Base-by-base conservation (phyloP, 2,113 vertebrate genomes). In the Okapia johnstoni region DNA sequence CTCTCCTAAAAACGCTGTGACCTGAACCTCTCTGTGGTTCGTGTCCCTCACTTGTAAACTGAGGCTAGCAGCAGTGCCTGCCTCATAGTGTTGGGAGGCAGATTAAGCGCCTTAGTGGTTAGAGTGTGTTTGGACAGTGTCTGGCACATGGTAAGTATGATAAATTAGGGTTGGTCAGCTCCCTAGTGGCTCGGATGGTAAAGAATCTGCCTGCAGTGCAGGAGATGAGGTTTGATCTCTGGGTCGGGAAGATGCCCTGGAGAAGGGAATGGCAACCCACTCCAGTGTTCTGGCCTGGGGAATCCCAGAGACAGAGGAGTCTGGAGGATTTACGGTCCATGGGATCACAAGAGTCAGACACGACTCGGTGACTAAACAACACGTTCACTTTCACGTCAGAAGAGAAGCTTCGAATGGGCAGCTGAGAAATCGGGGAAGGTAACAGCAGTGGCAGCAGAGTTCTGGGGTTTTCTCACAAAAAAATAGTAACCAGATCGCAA, bases 321-420 rank as follows among this genome's bases (percentile, higher is more conserved):
- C 70, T 43, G 70, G 11, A 3, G 70, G 21, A 12, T 11, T 52
- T 43, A 14, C 21, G 43, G 70, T 7, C 36, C 40, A 0, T 7
- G 23, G 36, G 36, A 3, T 76, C 70, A 43, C 21, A 76, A 52
- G 21, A 43, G 36, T 43, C 36, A 76, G 70, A 3, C 14, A 4
- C 1, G 1, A 2, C 36, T 25, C 23, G 7, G 12, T 6, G 12
- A 26, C 70, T 26, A 4, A 12, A 7, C 36, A 6, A 3, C 36
- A 4, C 66, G 21, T 23, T 40, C n/a, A 25, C 23, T 76, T 26
- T 14, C 52, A 52, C 52, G 3, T 13, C 40, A 54, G 76, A 54
- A 5, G 26, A 40, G 52, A 26, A 23, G 48, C n/a, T 19, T 83
- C 21, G 48, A 85, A 52, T 5, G 23, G 30, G 88, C 84, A 19